Conservation (phyloP, 2,888 invertebrate species). For the Bombyx huttoni region DNA sequence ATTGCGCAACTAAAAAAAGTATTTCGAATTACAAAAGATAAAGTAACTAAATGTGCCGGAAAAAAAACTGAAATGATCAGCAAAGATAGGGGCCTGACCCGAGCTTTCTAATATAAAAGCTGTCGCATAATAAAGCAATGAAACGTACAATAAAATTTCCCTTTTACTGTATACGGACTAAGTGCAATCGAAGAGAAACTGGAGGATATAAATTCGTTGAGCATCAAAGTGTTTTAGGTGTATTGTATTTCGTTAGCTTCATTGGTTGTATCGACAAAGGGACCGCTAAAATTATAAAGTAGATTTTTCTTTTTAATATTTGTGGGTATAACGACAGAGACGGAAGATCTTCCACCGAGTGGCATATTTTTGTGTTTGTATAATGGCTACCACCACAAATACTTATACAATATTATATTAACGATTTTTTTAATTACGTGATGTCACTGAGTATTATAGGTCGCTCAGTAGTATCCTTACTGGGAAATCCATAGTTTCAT, state of each 20-base stretch:
- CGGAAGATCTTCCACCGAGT: too few relatives aligned
- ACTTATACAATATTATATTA: too few relatives aligned
- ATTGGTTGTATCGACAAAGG: not conserved
- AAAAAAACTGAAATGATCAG: not conserved
- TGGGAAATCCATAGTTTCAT: too few relatives aligned
- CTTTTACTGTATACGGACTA: not conserved
- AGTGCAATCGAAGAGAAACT: not conserved
- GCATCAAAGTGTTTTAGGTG: not conserved
- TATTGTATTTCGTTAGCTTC: not conserved
- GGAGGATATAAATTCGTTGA: not conserved
- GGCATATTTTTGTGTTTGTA: too few relatives aligned
- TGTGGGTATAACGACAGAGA: too few relatives aligned
- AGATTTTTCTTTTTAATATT: too few relatives aligned
- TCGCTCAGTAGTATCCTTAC: too few relatives aligned
- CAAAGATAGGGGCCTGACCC: not conserved
- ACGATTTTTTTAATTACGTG: too few relatives aligned
- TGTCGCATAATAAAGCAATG: not conserved
- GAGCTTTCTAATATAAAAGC: not conserved
- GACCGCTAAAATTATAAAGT: not conserved
- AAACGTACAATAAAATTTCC: not conserved
- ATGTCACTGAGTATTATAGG: too few relatives aligned
- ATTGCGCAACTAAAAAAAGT: not conserved
- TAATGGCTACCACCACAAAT: too few relatives aligned
- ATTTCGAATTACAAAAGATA: not conserved
- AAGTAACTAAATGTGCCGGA: not conserved